Evolutionary conservation across 1,140 invertebrate species (phyloP).

Genomic region (Drosophila cardini): DNA sequence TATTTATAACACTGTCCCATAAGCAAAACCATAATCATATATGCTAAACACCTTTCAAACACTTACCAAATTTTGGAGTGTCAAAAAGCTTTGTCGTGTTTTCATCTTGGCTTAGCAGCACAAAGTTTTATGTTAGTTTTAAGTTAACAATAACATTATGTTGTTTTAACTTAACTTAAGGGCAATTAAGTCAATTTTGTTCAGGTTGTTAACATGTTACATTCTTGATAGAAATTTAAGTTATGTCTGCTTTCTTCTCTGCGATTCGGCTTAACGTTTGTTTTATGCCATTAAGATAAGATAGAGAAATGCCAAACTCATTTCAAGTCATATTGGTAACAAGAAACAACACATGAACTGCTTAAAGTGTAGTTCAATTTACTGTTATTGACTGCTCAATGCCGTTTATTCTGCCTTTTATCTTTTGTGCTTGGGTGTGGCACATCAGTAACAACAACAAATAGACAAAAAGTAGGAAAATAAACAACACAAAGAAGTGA

Average conservation of each 20-base stretch:
- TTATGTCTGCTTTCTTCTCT: background rate
- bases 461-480: too few species aligned
- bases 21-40: conserved; percentile 33
- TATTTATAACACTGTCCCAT: conserved; percentile 10
- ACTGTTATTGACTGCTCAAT: conserved; percentile 60
- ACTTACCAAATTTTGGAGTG: background rate
- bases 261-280: background rate
- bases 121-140: conserved; percentile 25
- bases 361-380: conserved; percentile 67
- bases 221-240: background rate
- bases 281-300: conserved; percentile 33
- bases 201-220: conserved; percentile 2
- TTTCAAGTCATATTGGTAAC: conserved; percentile 28
- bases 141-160: conserved; percentile 8
- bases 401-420: conserved; percentile 46
- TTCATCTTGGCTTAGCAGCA: conserved; percentile 1
- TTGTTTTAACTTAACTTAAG: conserved; percentile 14
- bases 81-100: conserved; percentile 34
- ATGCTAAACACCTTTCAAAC: conserved; percentile 37
- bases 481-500: conserved; percentile 11
- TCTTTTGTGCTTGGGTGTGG: conserved; percentile 55
- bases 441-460: conserved; percentile 18
- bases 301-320: conserved; percentile 6
- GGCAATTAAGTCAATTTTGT: conserved; percentile 6
- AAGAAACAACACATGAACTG: conserved; percentile 40